Base-by-base conservation (phyloP, 30 jellyfish, hydroid and myxozoan species). In the Cassiopea xamachana region DNA sequence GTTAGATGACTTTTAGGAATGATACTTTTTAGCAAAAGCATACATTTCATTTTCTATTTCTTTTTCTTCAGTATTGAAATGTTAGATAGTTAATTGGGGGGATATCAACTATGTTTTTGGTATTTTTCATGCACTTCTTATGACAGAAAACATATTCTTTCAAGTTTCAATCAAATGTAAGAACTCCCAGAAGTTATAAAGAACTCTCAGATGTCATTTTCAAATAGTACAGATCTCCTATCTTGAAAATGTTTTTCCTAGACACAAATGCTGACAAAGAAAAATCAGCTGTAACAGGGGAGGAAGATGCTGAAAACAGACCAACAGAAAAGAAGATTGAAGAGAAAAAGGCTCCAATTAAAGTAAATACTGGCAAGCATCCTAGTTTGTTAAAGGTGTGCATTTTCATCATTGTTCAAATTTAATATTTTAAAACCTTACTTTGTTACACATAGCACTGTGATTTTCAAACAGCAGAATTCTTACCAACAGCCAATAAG, bases 311-410 rank as follows among this genome's bases (percentile, higher is more conserved):
- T 12, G 86, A 73, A 44, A 68, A 61, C 47, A 69, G 7, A 55
- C 92, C 83, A 69, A 50, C 84, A 18, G 91, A 88, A 61, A 51
- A 39, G 16, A 76, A 69, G 79, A 44, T 47, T 14, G 85, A 80
- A 14, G 90, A 64, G 85, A 88, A 45, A 71, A 89, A 82, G 71
- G 9, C 60, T 12, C 84, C 90, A 62, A 87, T 81, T 55, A 94
- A 90, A 79, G 85, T 94, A 1, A 94, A 94, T 46, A 87, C 96
- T 46, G 98, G 98, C 50, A 94, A 94, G 62, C 98, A 94, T 78
- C 98, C 98, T 10, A 94, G 98, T 72, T 90, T 94, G 17, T 2
- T 94, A 59, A 94, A 94, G 85, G 98, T 93, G 44, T 59, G 59
- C 1, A 0, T 39, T 6, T 19, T 48, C 12, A 47, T 7, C 76